Conservation (phyloP, 92 coral and sea anemone genomes). For the Muricea muricata region DNA sequence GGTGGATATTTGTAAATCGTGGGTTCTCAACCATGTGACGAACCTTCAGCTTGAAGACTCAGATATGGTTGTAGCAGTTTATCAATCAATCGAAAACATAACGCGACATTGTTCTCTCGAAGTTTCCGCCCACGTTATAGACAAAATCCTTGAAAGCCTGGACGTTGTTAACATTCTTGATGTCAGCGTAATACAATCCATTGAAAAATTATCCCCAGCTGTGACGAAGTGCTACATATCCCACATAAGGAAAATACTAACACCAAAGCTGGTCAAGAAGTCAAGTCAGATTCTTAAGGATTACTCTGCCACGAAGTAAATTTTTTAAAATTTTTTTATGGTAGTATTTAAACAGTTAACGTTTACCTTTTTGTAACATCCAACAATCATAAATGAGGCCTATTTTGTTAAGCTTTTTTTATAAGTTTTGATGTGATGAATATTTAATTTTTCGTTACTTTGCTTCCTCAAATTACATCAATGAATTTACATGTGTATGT, state of each 20-base stretch:
- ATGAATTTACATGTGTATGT: no score
- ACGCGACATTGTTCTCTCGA: neutral
- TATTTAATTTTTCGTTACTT: no score
- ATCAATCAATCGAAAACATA: neutral
- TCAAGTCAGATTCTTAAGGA: neutral
- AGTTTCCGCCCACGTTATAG: neutral
- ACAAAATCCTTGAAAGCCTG: neutral
- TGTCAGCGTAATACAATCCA: neutral
- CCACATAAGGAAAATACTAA: constrained; percentile 15
- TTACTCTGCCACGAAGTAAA: constrained; percentile 1
- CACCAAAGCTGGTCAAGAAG: neutral
- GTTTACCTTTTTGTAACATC: no score
- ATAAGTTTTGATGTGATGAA: no score
- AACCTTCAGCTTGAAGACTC: no score
- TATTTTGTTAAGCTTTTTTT: no score
- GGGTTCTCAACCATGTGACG: neutral
- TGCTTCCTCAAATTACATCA: no score
- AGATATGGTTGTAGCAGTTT: neutral
- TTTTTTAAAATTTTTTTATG: no score
- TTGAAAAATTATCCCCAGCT: neutral
- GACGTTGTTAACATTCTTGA: neutral
- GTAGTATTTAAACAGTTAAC: no score
- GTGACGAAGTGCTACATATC: constrained; percentile 26
- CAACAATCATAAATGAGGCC: no score
- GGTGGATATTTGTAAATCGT: constrained; percentile 7